A percentile compares a stretch with the other conserved stretches of the same genome.
These are phyloP conservation scores for Dolichotis patagonum DNA, from an alignment of 2,113 vertebrate genomes.

Conservation along the genomic window DNA sequence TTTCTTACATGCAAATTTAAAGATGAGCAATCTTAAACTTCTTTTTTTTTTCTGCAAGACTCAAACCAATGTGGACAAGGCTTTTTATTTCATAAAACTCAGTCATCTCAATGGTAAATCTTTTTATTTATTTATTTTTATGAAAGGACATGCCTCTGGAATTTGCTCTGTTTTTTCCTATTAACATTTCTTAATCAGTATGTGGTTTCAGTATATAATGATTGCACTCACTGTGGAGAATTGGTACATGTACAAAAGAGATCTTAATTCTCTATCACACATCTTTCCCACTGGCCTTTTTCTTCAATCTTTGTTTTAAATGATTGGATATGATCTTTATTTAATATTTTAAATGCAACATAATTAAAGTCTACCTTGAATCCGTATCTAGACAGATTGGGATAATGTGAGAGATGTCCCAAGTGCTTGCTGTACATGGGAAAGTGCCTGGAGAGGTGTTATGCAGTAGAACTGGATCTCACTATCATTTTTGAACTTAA, in stretches of 20 bases:
- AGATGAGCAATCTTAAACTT: background rate
- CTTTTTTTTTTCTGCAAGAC: background rate
- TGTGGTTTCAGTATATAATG: background rate
- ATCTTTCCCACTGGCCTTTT: background rate
- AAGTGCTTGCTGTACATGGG: constrained; percentile 50
- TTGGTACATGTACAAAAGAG: background rate
- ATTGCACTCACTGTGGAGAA: background rate
- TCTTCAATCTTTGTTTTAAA: constrained; percentile 22
- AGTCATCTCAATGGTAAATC: background rate
- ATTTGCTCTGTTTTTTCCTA: background rate
- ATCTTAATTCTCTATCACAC: background rate
- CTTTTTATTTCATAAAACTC: constrained; percentile 20
- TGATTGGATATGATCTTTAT: background rate
- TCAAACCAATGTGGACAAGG: background rate
- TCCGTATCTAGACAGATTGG: background rate
- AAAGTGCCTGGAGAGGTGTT: constrained; percentile 67
- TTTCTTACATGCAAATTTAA: constrained; percentile 17
- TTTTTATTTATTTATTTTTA: background rate
- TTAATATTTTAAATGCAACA: constrained; percentile 32
- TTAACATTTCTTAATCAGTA: background rate
- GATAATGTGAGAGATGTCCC: constrained; percentile 50
- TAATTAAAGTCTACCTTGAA: constrained; percentile 33
- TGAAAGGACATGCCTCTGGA: background rate
- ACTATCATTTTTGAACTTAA: constrained; percentile 55
- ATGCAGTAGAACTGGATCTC: constrained; percentile 39